Evolutionary conservation across 2,888 invertebrate species (phyloP), one percentile per base, ranked within the genome.

Genomic region (Flexamia atlantica): DNA sequence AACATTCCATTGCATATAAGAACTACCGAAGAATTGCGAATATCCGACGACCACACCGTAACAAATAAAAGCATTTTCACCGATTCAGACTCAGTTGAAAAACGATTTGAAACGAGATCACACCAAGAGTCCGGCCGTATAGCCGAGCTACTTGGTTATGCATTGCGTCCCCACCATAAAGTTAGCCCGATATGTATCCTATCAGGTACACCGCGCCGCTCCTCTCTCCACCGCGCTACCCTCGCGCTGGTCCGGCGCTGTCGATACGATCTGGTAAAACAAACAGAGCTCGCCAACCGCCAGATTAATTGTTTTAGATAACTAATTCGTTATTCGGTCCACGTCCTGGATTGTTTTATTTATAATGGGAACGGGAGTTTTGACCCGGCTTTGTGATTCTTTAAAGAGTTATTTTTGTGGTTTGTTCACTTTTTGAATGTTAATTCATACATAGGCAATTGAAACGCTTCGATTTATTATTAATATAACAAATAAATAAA

Each of bases 161-260:
- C 72, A 72, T 72, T 72, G 40, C 72, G 72, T 72, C 36, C 72
- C 72, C 10, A 23, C 42, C 72, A 72, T 72, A 72, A 72, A 72
- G 40, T 72, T 40, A 40, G 72, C 23, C 42, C n/a, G 72, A 72
- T 72, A 72, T 42, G 72, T 40, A 72, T 72, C 42, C 72, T 72
- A 42, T 72, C 40, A 64, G 64, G 28, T 64, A n/a, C 9, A 7
- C 57, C 23, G 28, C 64, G 14, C n/a, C 12, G 46, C 46, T 17
- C 5, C 36, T 46, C 7, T 46, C 46, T 46, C 25, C 68, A 68
- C 32, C 32, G 68, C 68, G 7, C 72, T 20, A 42, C 30, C 17
- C 28, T 32, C n/a, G 30, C 20, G 30, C 68, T 36, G 30, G 12
- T 9, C 3, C 36, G n/a, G 68, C 4, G 30, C n/a, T 1, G 40